These are phyloP conservation scores for Aleiodes leptofemur DNA, from an alignment of 2,888 invertebrate species.

Conservation along the genomic window DNA sequence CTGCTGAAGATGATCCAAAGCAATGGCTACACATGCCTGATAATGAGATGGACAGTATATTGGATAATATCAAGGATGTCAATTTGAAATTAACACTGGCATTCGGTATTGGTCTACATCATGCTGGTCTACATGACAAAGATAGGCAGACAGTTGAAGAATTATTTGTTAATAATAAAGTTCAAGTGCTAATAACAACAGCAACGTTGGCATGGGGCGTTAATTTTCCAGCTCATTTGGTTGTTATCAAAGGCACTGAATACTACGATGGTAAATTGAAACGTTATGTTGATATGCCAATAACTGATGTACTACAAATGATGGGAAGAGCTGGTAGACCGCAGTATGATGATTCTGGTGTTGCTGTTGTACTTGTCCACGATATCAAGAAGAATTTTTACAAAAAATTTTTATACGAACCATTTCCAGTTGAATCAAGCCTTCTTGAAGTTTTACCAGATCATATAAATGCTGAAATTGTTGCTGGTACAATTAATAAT, in stretches of 20 bases:
- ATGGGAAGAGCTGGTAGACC: constrained; percentile 99
- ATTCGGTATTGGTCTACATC: constrained; percentile 99
- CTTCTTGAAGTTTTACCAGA: constrained; percentile 93
- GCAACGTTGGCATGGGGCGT: constrained; percentile 99
- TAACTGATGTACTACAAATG: constrained; percentile 99
- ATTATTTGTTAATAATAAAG: constrained; percentile 94
- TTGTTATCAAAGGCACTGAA: constrained; percentile 99
- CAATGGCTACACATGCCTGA: constrained; percentile 95
- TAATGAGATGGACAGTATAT: constrained; percentile 87
- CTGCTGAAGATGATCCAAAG: constrained; percentile 94
- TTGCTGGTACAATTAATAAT: constrained; percentile 94
- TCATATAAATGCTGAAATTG: constrained; percentile 97
- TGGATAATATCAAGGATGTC: constrained; percentile 84
- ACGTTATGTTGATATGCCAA: constrained; percentile 99
- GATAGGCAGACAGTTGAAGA: constrained; percentile 96
- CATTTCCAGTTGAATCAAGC: constrained; percentile 99
- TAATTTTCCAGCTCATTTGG: constrained; percentile 98
- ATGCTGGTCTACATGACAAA: constrained; percentile 95
- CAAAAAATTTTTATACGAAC: constrained; percentile 98
- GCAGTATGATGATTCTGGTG: constrained; percentile 95
- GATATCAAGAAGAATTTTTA: constrained; percentile 99
- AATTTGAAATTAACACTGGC: constrained; percentile 95
- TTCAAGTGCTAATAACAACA: constrained; percentile 97
- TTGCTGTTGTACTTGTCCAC: constrained; percentile 92
- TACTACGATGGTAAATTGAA: constrained; percentile 98